Conservation (phyloP, 30 jellyfish, hydroid and myxozoan species). For the Hydra vulgaris region DNA sequence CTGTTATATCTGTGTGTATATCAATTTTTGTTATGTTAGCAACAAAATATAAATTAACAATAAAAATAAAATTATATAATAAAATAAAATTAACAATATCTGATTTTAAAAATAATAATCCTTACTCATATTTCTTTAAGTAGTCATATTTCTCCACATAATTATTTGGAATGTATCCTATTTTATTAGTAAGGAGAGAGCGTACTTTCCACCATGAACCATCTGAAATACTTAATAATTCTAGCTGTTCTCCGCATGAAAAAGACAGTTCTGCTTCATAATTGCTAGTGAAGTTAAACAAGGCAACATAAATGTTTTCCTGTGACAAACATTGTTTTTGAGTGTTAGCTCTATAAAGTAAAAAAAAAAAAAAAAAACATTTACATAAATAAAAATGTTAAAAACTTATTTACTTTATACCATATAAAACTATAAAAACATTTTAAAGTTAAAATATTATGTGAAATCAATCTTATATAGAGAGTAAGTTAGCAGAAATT, state of each 20-base stretch:
- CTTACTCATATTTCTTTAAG: constrained; percentile 18
- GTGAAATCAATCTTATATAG: too few species aligned
- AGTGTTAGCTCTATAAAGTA: background rate
- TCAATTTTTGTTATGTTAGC: too few species aligned
- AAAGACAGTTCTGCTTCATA: constrained; percentile 7
- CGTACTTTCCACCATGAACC: constrained; percentile 10
- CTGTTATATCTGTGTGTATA: too few species aligned
- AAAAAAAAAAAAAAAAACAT: too few species aligned
- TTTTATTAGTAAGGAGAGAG: background rate
- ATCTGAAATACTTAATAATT: background rate
- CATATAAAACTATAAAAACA: too few species aligned
- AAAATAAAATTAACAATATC: background rate
- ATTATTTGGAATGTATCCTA: constrained; percentile 10
- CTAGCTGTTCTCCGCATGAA: constrained; percentile 10
- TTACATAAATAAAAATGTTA: too few species aligned
- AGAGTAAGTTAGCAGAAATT: too few species aligned
- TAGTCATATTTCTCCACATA: background rate
- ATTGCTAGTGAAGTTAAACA: background rate
- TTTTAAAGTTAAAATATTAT: too few species aligned
- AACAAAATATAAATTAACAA: background rate
- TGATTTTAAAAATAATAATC: background rate
- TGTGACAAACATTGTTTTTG: background rate
- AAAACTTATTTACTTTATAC: too few species aligned
- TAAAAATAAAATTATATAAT: too few species aligned
- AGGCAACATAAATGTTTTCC: background rate